Conservation (phyloP, 2,888 invertebrate genomes). For the Cetonia aurata region DNA sequence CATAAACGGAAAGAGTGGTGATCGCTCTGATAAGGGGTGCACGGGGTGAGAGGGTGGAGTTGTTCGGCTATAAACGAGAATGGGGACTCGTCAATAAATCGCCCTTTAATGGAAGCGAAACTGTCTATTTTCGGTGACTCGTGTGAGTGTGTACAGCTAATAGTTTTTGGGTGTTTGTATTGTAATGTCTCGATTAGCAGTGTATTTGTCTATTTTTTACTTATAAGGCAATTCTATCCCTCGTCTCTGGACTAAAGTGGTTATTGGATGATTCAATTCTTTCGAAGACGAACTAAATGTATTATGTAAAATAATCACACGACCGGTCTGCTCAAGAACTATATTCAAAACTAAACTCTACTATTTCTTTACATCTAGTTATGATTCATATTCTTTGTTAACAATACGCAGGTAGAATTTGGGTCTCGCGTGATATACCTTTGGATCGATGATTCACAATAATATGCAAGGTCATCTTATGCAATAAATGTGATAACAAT, state of each 20-base stretch:
- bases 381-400: too few species aligned
- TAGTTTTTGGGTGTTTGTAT: background rate
- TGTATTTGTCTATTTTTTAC: conserved; percentile 3
- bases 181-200: conserved; percentile 22
- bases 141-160: background rate
- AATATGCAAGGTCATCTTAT: too few species aligned
- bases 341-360: too few species aligned
- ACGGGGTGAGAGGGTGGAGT: conserved; percentile 2
- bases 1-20: conserved; percentile 32
- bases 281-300: too few species aligned
- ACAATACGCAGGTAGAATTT: too few species aligned
- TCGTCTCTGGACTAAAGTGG: background rate
- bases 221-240: background rate
- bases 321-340: too few species aligned
- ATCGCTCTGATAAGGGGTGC: conserved; percentile 35
- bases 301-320: too few species aligned
- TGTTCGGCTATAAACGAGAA: conserved; percentile 10
- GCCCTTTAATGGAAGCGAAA: conserved; percentile 38
- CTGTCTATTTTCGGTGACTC: conserved; percentile 24
- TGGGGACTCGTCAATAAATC: conserved; percentile 39
- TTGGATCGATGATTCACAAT: too few species aligned
- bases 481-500: too few species aligned
- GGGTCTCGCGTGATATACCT: too few species aligned
- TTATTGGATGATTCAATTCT: background rate
- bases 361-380: too few species aligned